Base-by-base conservation (phyloP, 2,888 invertebrate species). In the Pristionchus arcanus region DNA sequence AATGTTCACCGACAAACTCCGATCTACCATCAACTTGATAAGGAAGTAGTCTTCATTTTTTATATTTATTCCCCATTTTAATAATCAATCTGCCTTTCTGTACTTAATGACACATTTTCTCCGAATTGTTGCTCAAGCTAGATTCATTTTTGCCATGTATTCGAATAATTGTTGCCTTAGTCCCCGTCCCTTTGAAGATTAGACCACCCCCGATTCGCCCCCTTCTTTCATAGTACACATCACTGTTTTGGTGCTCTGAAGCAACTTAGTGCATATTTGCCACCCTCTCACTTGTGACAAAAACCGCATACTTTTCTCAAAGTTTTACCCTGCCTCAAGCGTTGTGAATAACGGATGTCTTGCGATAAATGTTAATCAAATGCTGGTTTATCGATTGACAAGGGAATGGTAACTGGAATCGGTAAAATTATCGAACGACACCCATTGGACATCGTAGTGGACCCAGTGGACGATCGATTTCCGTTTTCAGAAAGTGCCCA, bases 1-100 rank as follows among this genome's bases (percentile, higher is more conserved):
- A 31, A 88, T 53, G n/a, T 21, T 88, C 34, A 74, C 87, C 49
- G 74, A 88, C 53, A 88, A 88, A 42, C 87, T 88, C 21, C 87
- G 87, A 21, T 88, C 87, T 9, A 88, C 34, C 3, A 88, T 31
- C 37, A 81, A 28, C 49, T 16, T 68, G 28, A 87, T 87, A 42
- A 53, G 37, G 68, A 87, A 87, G 42, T 87, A 81, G 81, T 21
- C 37, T 7, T 7, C 13, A 34, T 34, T 71, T 66, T n/a, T 28
- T 2, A 28, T 34, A 28, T 9, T 66, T 28, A 13, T 28, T 71
- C 42, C 4, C 21, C 19, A 31, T 19, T 37, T 21, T 74, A 37
- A 74, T 37, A 37, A 74, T 74, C 31, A 37, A 16, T 34, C 25
- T 15, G 28, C 34, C 68, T 74, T 74, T 74, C 81, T 81, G 81